Evolutionary conservation across 2,113 vertebrate species (phyloP).

Genomic region (Porphyrio hochstetteri): DNA sequence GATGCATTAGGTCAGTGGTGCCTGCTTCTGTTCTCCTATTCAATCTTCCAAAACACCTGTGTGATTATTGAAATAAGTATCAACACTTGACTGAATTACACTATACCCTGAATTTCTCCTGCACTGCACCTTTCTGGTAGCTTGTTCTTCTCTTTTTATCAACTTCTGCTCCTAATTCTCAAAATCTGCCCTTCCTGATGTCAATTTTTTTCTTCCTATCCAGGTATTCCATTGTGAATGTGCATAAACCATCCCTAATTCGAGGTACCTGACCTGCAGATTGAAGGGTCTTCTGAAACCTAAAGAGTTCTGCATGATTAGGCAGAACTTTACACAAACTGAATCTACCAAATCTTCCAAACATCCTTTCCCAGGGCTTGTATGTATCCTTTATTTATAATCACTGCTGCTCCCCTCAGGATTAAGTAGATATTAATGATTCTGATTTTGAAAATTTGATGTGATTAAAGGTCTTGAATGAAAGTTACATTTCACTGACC

Average conservation of each 20-base stretch:
- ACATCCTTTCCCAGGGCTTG: fast-evolving
- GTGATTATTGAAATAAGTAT: neutral
- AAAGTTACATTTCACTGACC: neutral
- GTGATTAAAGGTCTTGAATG: neutral
- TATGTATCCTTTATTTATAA: neutral
- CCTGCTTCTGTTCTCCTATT: neutral
- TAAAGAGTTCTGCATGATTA: fast-evolving
- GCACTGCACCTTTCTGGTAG: neutral
- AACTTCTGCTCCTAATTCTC: neutral
- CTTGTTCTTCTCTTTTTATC: neutral
- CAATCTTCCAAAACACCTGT: neutral
- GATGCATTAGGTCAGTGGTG: neutral
- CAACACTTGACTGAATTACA: neutral
- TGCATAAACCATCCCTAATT: neutral
- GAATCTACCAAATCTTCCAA: neutral
- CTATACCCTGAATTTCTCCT: neutral
- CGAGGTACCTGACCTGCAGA: neutral
- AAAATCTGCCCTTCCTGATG: neutral
- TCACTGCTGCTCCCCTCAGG: neutral
- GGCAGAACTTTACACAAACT: neutral
- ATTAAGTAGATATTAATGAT: neutral
- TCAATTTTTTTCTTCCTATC: neutral
- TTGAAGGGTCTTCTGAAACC: neutral
- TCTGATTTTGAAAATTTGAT: neutral
- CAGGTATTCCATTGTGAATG: neutral